Percentiles rank a stretch among this genome's conserved stretches.
These are phyloP conservation scores for Diacarnus erythraeanus DNA, from an alignment of 37 sponge, comb jelly and placozoan genomes.

Conservation along the genomic window DNA sequence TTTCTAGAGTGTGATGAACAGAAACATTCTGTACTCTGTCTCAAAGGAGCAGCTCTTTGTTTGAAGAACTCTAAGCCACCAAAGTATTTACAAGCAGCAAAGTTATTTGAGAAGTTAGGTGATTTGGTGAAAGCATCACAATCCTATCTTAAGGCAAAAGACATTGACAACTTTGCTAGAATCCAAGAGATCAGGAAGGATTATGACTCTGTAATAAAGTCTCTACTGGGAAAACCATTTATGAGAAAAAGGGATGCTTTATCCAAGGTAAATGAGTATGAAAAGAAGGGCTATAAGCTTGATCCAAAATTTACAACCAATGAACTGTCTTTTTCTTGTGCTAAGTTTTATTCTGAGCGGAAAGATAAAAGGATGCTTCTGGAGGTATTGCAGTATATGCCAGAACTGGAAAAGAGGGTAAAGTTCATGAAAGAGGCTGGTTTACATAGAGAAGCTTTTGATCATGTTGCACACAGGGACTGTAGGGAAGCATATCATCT, in stretches of 20 bases:
- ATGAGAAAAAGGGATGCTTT: conserved; percentile 49
- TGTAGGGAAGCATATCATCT: conserved; percentile 18
- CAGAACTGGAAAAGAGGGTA: conserved; percentile 18
- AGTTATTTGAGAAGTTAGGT: conserved; percentile 60
- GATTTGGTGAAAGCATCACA: conserved; percentile 48
- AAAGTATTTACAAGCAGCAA: conserved; percentile 38
- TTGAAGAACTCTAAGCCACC: conserved; percentile 51
- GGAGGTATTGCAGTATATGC: conserved; percentile 43
- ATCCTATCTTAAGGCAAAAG: conserved; percentile 37
- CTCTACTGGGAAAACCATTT: not conserved
- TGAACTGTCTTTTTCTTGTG: conserved; percentile 47
- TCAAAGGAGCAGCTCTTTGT: conserved; percentile 58
- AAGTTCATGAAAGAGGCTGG: conserved; percentile 45
- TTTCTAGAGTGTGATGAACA: conserved; percentile 47
- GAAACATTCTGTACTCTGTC: conserved; percentile 27
- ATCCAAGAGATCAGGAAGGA: conserved; percentile 24
- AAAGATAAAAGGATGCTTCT: conserved; percentile 23
- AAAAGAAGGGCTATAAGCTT: not conserved
- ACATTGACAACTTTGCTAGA: conserved; percentile 34
- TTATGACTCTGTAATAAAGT: conserved; percentile 25
- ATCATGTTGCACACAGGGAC: conserved; percentile 2
- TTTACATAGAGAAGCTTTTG: conserved; percentile 31
- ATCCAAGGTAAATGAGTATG: conserved; percentile 24
- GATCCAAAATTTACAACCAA: conserved; percentile 9
- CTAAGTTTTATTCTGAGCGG: conserved; percentile 38